Evolutionary conservation across 2,888 invertebrate genomes (phyloP), one percentile per base, ranked within the genome.

Genomic region (Microctonus brassicae): DNA sequence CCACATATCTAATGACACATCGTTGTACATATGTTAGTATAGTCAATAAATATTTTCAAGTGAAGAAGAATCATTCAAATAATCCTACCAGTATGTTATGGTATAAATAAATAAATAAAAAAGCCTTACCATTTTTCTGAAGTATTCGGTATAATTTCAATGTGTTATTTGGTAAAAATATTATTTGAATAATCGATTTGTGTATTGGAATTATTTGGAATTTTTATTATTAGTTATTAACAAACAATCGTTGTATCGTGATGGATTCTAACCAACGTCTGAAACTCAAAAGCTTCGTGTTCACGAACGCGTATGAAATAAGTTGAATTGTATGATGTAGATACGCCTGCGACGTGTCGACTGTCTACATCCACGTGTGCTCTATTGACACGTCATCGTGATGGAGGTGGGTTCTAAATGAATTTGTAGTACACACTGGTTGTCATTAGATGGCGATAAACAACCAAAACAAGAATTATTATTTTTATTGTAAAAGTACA

Each of bases 381-480:
- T 36, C 65, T 72, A 36, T 65, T 74, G 80, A 83, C 83, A 83
- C 83, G 83, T 83, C 83, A 83, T 29, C 83, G 70, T 60, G 39
- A 53, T 10, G 70, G 57, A 3, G 68, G 24, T 34, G 47, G n/a
- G n/a, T 63, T 17, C 13, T 11, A 26, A 17, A 11, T 47, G 11
- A 20, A 47, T 29, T 52, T 17, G 52, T 47, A 47, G 63, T 64
- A 20, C 33, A 10, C 6, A 17, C 11, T 52, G 24, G 5, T 7
- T 47, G n/a, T 24, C 29, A 33, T 1, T 11, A 64, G 63, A 64
- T 64, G 63, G 63, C 63, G 52, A n/a, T 22, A 17, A 29, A 10
- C 34, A 22, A 11, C 5, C 10, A 47, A 42, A 61, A 47, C 39
- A n/a, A n/a, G n/a, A n/a, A n/a, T n/a, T n/a, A n/a, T n/a, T n/a